Evolutionary conservation across 2,888 invertebrate genomes (phyloP).

Genomic region (Ophioninae sp.): DNA sequence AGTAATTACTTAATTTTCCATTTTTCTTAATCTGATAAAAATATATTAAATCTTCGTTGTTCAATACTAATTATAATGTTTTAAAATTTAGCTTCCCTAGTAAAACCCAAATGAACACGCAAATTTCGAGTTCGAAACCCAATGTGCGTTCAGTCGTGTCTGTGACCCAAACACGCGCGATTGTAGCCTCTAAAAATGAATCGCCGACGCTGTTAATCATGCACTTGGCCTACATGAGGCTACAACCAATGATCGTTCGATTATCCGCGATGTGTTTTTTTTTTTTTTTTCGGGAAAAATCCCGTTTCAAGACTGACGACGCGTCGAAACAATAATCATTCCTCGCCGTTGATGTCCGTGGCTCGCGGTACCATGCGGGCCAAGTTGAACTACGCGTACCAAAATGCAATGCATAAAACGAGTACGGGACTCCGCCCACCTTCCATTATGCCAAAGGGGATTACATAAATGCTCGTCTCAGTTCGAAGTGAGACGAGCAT

Average conservation of each 20-base stretch:
- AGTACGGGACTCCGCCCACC: slow-evolving; percentile 71
- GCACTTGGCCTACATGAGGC: slow-evolving; percentile 16
- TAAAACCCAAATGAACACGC: too few relatives aligned
- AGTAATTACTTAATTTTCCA: too few relatives aligned
- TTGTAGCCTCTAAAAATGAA: background rate
- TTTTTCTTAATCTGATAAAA: too few relatives aligned
- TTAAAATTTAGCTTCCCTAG: too few relatives aligned
- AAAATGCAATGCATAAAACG: slow-evolving; percentile 61
- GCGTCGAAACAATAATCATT: slow-evolving; percentile 43
- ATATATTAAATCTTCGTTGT: too few relatives aligned
- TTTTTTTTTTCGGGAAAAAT: slow-evolving; percentile 47
- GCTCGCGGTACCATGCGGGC: slow-evolving; percentile 19
- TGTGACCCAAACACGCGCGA: background rate
- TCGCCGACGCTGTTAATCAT: slow-evolving; percentile 18
- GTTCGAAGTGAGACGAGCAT: slow-evolving; percentile 9
- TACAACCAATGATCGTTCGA: slow-evolving; percentile 41
- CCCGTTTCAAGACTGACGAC: slow-evolving; percentile 19
- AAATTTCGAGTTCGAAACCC: too few relatives aligned
- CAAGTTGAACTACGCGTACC: slow-evolving; percentile 26
- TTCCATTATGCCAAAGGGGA: slow-evolving; percentile 67
- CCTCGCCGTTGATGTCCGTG: slow-evolving; percentile 43
- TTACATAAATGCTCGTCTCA: slow-evolving; percentile 68
- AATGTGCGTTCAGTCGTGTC: too few relatives aligned
- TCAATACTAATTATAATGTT: too few relatives aligned
- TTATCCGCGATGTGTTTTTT: slow-evolving; percentile 40